Conservation (phyloP, 2,888 invertebrate genomes). For the Coleophora flavipennella region DNA sequence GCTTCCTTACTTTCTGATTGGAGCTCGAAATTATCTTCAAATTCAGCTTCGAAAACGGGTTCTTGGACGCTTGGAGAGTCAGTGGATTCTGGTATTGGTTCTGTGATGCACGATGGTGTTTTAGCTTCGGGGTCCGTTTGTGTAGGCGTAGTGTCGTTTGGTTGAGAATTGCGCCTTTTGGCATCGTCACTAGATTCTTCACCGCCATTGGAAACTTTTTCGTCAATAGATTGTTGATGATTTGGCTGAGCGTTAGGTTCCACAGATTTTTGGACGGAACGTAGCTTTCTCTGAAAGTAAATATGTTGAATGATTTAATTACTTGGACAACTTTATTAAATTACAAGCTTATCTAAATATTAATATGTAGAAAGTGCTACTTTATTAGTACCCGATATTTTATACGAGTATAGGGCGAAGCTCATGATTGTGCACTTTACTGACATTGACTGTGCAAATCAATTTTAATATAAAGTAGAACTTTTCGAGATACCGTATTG, state of each 20-base stretch:
- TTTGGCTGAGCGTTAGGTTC: conserved; percentile 51
- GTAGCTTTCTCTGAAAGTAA: conserved; percentile 75
- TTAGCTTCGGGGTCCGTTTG: background rate
- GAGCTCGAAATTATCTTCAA: conserved; percentile 36
- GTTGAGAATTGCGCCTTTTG: conserved; percentile 1
- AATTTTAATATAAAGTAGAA: too few species aligned
- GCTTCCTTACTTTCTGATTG: conserved; percentile 32
- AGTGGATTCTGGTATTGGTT: conserved; percentile 17
- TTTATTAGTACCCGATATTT: too few species aligned
- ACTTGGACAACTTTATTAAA: background rate
- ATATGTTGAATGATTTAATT: background rate
- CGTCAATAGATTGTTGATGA: conserved; percentile 28
- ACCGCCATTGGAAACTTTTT: conserved; percentile 36
- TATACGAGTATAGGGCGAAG: too few species aligned
- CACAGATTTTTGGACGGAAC: conserved; percentile 73
- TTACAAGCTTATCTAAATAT: too few species aligned
- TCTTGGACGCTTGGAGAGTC: conserved; percentile 24
- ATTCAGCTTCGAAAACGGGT: conserved; percentile 45
- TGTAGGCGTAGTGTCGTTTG: background rate
- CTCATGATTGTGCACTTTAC: too few species aligned
- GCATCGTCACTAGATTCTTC: conserved; percentile 27
- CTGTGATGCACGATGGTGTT: conserved; percentile 10
- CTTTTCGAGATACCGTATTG: too few species aligned
- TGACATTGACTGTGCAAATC: too few species aligned
- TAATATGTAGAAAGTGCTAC: too few species aligned